phyloP scores from a whole-genome alignment of 2,888 invertebrate species.

The Teinopalpus imperialis region DNA sequence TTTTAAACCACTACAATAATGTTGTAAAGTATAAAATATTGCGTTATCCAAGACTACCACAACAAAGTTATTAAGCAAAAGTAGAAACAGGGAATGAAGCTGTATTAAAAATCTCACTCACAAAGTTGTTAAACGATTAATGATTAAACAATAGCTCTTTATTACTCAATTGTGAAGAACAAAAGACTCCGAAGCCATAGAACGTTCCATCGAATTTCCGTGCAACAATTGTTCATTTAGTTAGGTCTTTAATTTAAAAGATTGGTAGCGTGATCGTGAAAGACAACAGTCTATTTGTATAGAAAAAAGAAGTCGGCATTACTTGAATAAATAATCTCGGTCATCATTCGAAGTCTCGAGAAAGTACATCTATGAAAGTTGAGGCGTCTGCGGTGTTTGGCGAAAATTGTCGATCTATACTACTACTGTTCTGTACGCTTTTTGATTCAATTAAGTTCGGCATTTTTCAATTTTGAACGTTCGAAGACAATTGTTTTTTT shows the following conservation, averaged over 20 bases:
- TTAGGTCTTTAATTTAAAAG: conserved; percentile 25
- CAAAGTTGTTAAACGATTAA: not conserved
- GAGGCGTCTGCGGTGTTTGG: conserved; percentile 29
- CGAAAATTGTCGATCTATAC: conserved; percentile 54
- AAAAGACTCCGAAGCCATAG: not conserved
- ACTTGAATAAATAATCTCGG: conserved; percentile 42
- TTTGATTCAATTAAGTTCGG: conserved; percentile 25
- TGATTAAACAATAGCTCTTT: not conserved
- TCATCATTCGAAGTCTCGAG: conserved; percentile 47
- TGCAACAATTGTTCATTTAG: conserved; percentile 7
- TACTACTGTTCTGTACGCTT: conserved; percentile 42
- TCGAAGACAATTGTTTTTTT: not conserved
- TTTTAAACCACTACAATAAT: too few species aligned
- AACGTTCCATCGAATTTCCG: conserved; percentile 8
- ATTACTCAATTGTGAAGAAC: not conserved
- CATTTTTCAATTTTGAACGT: conserved; percentile 18
- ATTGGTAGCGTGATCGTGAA: conserved; percentile 24
- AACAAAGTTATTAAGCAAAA: conserved; percentile 17
- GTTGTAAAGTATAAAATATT: too few species aligned
- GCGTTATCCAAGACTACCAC: too few species aligned
- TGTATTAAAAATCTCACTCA: conserved; percentile 10
- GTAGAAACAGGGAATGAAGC: conserved; percentile 13
- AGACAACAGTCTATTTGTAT: conserved; percentile 26
- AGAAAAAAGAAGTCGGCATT: conserved; percentile 28
- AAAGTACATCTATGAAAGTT: conserved; percentile 48